These are phyloP conservation scores for Eidolon dupreanum DNA, from an alignment of 2,797 vertebrate species.

Conservation along the genomic window DNA sequence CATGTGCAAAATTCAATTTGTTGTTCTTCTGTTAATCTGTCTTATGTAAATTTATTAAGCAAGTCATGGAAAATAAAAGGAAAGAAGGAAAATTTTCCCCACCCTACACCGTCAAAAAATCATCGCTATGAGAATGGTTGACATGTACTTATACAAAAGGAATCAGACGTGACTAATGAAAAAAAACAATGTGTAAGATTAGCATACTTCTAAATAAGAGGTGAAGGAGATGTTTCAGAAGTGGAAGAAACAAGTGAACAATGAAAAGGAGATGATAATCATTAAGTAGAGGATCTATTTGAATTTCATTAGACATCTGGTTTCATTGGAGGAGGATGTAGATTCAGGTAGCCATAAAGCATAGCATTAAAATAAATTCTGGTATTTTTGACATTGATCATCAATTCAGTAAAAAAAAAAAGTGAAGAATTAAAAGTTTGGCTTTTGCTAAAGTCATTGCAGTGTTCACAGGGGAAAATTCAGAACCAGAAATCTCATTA, in stretches of 20 bases:
- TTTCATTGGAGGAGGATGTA: neutral
- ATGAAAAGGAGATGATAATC: neutral
- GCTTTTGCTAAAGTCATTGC: no score
- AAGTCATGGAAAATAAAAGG: neutral
- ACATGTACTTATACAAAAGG: neutral
- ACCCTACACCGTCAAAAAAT: neutral
- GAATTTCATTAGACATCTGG: neutral
- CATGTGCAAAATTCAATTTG: no score
- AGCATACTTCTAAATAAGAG: neutral
- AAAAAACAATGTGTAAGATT: neutral
- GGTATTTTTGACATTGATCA: neutral
- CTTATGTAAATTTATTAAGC: no score
- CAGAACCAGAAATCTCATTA: no score
- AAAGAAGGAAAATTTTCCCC: neutral
- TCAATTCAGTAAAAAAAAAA: neutral
- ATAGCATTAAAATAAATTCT: neutral
- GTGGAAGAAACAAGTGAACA: neutral
- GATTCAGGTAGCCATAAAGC: no score
- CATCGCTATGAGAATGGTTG: neutral
- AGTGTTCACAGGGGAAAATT: no score
- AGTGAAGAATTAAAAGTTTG: no score
- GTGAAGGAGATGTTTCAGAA: neutral
- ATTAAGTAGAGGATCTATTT: neutral
- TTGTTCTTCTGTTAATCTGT: no score
- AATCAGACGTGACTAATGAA: neutral